These are phyloP conservation scores for Polypterus bichir DNA, from an alignment of 2,113 vertebrate genomes.

Conservation along the genomic window DNA sequence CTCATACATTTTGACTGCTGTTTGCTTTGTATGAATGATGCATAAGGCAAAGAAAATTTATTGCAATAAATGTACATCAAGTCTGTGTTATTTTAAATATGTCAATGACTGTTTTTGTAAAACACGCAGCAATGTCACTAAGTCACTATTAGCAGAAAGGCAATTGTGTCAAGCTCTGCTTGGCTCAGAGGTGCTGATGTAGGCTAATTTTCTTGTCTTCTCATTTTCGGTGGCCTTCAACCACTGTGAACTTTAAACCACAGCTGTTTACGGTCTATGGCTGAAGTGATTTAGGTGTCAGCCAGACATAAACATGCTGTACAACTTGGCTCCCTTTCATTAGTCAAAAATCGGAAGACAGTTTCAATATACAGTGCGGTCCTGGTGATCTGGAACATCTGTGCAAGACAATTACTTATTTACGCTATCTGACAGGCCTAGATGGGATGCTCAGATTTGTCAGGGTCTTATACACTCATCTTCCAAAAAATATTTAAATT, in stretches of 20 bases:
- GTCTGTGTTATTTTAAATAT: neutral
- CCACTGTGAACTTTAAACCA: slow-evolving; percentile 3
- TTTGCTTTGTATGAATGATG: neutral
- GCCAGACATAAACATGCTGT: slow-evolving; percentile 5
- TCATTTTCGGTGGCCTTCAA: neutral
- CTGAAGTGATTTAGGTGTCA: slow-evolving; percentile 13
- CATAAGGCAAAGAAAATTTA: neutral
- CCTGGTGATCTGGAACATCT: slow-evolving; percentile 20
- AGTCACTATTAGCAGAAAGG: neutral
- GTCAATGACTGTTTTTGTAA: neutral
- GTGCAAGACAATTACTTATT: slow-evolving; percentile 4
- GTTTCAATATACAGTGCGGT: slow-evolving; percentile 8
- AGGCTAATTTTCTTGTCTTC: too few relatives aligned
- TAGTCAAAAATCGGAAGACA: slow-evolving; percentile 12
- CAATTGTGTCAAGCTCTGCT: neutral
- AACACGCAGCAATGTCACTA: neutral
- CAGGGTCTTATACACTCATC: neutral
- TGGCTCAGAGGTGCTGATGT: neutral
- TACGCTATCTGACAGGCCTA: neutral
- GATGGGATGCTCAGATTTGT: slow-evolving; percentile 1
- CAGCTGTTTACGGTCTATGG: slow-evolving; percentile 7
- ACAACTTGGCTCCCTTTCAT: neutral
- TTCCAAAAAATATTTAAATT: slow-evolving; percentile 8
- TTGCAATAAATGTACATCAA: neutral
- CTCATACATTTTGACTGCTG: too few relatives aligned